Evolutionary conservation across 2,888 invertebrate genomes (phyloP).

Genomic region (Leptopilina drosophilae): DNA sequence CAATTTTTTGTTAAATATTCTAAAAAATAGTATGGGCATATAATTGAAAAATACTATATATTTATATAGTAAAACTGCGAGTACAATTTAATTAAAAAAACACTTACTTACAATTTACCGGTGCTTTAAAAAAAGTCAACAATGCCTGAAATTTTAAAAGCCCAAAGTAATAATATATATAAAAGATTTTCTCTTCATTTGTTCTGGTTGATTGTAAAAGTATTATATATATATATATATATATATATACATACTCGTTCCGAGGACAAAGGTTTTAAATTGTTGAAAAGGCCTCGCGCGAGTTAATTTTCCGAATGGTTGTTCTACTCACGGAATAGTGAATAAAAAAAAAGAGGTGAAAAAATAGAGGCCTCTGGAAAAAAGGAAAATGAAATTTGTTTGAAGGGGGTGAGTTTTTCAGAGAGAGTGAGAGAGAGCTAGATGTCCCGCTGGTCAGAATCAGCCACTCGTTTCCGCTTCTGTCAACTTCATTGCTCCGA

Average conservation of each 20-base stretch:
- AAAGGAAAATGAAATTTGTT: background rate
- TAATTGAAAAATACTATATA: too few relatives aligned
- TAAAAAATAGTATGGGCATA: too few relatives aligned
- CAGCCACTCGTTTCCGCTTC: background rate
- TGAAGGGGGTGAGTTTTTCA: too few relatives aligned
- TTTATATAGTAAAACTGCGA: too few relatives aligned
- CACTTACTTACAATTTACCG: too few relatives aligned
- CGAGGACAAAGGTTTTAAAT: slow-evolving; percentile 6
- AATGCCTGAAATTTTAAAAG: background rate
- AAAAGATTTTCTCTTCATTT: slow-evolving; percentile 8
- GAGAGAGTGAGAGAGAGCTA: background rate
- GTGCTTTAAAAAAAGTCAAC: too few relatives aligned
- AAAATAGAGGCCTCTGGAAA: background rate
- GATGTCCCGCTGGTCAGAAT: slow-evolving; percentile 11
- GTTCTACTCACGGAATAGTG: background rate
- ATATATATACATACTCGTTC: background rate
- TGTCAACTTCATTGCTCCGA: background rate
- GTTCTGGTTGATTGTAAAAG: background rate
- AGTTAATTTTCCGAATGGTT: slow-evolving; percentile 7
- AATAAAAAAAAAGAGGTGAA: background rate
- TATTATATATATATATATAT: too few relatives aligned
- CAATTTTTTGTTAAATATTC: too few relatives aligned
- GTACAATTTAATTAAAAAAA: too few relatives aligned
- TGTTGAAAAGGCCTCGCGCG: background rate
- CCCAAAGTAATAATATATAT: slow-evolving; percentile 2